Evolutionary conservation across 2,797 vertebrate genomes (phyloP), one percentile per base, ranked within the genome.

Genomic region (Chloroceryle inda): DNA sequence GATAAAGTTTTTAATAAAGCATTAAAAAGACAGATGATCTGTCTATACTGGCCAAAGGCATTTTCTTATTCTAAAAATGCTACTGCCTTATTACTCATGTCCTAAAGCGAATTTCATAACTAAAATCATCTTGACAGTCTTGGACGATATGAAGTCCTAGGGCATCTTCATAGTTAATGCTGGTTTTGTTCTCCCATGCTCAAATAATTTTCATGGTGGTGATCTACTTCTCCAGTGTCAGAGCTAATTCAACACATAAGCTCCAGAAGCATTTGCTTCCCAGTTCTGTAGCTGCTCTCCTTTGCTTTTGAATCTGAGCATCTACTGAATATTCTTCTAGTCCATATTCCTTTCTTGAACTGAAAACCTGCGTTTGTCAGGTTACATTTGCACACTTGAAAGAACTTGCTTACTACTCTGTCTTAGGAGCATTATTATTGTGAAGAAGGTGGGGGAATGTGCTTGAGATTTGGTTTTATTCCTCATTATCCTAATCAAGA

Each of bases 1-100:
- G 59, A 87, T 94, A 49, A 95, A 90, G 74, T 77, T 94, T 93
- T 95, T 89, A 92, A 94, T 91, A 94, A 87, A 81, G 27, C 75
- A 69, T 91, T 94, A 85, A 91, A 89, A 59, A 93, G 88, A 94
- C 45, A 79, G 71, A 86, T 78, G 67, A 89, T 94, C 78, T 83
- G 67, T 80, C 71, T 92, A 59, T 91, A 92, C 38, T 59, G 75
- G 76, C 89, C 67, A 59, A 82, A 89, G 64, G 27, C 59, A 67
- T 89, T 85, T 97, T 85, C 72, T 82, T 74, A 22, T 59, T 85
- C 68, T 92, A 82, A 82, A 95, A 94, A 73, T 52, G 23, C 24
- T 73, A 2, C 35, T 85, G 71, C 22, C 19, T 89, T 79, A 47
- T 87, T 94, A 64, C 61, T 86, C 5, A 0, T 68, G 8, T 76